Conservation (phyloP, 1,140 invertebrate genomes). For the Anoplophora glabripennis region DNA sequence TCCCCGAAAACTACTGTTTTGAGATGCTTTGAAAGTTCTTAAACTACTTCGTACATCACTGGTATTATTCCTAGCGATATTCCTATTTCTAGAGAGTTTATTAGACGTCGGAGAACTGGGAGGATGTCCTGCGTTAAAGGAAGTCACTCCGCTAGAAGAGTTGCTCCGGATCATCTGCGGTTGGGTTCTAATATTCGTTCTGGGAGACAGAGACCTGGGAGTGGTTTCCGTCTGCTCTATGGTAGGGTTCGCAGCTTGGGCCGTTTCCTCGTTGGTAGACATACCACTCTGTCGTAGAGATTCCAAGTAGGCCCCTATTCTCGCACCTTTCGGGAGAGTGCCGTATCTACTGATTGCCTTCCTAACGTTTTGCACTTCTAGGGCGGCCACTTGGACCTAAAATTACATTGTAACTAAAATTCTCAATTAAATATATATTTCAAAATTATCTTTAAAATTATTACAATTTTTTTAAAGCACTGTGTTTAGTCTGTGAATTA, state of each 20-base stretch:
- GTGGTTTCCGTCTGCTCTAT: constrained; percentile 37
- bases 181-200: constrained; percentile 61
- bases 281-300: constrained; percentile 80
- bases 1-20: constrained; percentile 55
- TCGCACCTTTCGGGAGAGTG: constrained; percentile 90
- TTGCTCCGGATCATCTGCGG: constrained; percentile 83
- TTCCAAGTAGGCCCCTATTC: constrained; percentile 93
- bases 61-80: constrained; percentile 47
- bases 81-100: constrained; percentile 53
- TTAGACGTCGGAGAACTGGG: constrained; percentile 57
- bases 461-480: no score
- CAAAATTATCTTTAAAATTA: no score
- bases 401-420: no score
- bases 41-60: constrained; percentile 47
- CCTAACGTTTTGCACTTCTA: constrained; percentile 96
- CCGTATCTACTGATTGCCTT: constrained; percentile 95
- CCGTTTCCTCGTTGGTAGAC: constrained; percentile 54
- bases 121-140: constrained; percentile 58
- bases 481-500: no score
- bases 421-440: no score
- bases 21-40: constrained; percentile 54
- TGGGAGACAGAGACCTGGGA: constrained; percentile 51
- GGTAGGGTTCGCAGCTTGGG: constrained; percentile 40
- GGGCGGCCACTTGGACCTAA: constrained; percentile 74
- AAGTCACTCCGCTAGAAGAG: constrained; percentile 75